phyloP scores from a whole-genome alignment of 2,797 vertebrate genomes.

The Muraenolepis orangiensis region DNA sequence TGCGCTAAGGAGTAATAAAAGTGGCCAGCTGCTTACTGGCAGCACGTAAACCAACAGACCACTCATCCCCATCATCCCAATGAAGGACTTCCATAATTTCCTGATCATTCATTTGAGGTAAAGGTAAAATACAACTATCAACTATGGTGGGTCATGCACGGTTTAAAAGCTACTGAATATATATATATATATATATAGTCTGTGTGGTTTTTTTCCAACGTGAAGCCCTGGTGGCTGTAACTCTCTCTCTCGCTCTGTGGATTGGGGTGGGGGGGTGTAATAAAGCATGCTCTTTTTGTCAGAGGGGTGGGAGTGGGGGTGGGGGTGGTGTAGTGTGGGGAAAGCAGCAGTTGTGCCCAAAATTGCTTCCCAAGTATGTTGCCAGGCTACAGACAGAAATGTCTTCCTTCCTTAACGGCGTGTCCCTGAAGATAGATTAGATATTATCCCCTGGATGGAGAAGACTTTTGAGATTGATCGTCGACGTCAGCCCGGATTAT shows the following conservation, averaged over 20 bases:
- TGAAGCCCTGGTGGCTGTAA: slow-evolving; percentile 40
- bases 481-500: not conserved
- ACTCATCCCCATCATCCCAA: slow-evolving; percentile 49
- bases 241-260: slow-evolving; percentile 67
- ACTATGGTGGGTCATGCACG: slow-evolving; percentile 7
- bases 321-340: too few species aligned
- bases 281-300: slow-evolving; percentile 83
- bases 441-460: slow-evolving; percentile 46
- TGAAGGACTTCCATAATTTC: slow-evolving; percentile 48
- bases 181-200: not conserved
- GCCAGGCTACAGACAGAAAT: slow-evolving; percentile 75
- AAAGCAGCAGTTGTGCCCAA: slow-evolving; percentile 56
- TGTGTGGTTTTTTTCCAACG: slow-evolving; percentile 35
- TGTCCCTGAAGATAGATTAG: slow-evolving; percentile 60
- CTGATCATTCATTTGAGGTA: slow-evolving; percentile 1
- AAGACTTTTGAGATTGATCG: slow-evolving; percentile 20
- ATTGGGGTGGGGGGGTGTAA: slow-evolving; percentile 84
- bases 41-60: slow-evolving; percentile 77
- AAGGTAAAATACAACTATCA: slow-evolving; percentile 25
- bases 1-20: slow-evolving; percentile 69
- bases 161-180: slow-evolving; percentile 46
- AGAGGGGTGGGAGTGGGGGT: slow-evolving; percentile 45
- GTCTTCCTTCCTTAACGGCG: slow-evolving; percentile 59
- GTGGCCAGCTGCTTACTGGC: slow-evolving; percentile 67
- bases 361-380: slow-evolving; percentile 73